phyloP scores from a whole-genome alignment of 35 echinoderm and acorn worm species.

The Apostichopus parvimensis region DNA sequence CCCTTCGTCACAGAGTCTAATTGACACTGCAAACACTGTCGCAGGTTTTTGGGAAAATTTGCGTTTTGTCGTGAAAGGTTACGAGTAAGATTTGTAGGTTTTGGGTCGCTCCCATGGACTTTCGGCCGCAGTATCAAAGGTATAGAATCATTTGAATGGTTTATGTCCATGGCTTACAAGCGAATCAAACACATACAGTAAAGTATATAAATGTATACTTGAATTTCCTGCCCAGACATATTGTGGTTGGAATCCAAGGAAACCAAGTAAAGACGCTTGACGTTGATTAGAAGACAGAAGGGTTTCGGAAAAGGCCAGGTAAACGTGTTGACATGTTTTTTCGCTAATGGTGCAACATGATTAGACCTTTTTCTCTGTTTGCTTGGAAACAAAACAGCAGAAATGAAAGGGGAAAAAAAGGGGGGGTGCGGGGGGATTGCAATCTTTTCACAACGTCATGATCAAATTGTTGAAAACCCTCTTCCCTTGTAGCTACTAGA shows the following conservation, averaged over 20 bases:
- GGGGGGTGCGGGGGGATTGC: no score
- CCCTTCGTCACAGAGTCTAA: neutral
- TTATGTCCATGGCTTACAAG: neutral
- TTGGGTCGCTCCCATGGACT: neutral
- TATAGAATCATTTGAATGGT: neutral
- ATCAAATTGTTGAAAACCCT: neutral
- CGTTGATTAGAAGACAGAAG: neutral
- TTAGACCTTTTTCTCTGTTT: neutral
- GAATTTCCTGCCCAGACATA: neutral
- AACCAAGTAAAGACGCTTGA: neutral
- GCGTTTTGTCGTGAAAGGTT: neutral
- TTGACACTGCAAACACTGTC: neutral
- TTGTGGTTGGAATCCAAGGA: neutral
- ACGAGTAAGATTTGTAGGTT: neutral
- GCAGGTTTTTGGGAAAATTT: neutral
- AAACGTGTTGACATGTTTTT: neutral
- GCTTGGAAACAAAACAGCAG: neutral
- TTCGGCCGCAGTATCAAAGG: neutral
- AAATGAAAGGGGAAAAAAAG: neutral
- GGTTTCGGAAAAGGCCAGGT: neutral
- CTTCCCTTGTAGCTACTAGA: neutral
- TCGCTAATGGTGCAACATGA: neutral
- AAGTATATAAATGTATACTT: neutral
- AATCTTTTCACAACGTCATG: no score
- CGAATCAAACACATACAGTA: neutral